Conservation (phyloP, 2,113 vertebrate genomes). For the Melanerpes aurifrons region DNA sequence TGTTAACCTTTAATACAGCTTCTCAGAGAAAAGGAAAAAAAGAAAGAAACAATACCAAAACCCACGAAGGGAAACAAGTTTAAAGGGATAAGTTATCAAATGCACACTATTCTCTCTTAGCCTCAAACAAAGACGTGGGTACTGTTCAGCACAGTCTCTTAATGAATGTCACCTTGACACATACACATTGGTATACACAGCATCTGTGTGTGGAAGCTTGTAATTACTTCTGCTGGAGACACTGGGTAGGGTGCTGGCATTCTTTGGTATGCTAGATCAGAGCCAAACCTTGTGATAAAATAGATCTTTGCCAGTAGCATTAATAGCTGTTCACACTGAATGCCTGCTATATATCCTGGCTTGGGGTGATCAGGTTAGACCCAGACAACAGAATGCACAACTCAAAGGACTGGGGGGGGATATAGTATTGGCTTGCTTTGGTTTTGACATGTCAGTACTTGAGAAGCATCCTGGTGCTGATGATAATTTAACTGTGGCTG, state of each 20-base stretch:
- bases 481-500: not conserved
- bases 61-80: not conserved
- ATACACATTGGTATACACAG: fast-evolving
- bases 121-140: not conserved
- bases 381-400: not conserved
- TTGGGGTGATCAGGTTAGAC: not conserved
- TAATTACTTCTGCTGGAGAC: not conserved
- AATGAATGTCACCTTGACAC: not conserved
- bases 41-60: not conserved
- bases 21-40: not conserved
- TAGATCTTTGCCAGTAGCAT: not conserved
- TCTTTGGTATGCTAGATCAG: not conserved
- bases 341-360: not conserved
- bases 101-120: not conserved
- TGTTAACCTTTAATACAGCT: not conserved
- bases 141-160: fast-evolving
- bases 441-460: not conserved
- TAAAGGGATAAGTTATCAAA: not conserved
- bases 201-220: not conserved
- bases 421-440: not conserved
- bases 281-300: not conserved
- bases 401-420: not conserved
- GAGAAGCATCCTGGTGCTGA: not conserved
- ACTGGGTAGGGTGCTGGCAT: fast-evolving
- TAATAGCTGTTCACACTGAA: not conserved